Conservation (phyloP, 2,888 invertebrate genomes). For the Melieria picta region DNA sequence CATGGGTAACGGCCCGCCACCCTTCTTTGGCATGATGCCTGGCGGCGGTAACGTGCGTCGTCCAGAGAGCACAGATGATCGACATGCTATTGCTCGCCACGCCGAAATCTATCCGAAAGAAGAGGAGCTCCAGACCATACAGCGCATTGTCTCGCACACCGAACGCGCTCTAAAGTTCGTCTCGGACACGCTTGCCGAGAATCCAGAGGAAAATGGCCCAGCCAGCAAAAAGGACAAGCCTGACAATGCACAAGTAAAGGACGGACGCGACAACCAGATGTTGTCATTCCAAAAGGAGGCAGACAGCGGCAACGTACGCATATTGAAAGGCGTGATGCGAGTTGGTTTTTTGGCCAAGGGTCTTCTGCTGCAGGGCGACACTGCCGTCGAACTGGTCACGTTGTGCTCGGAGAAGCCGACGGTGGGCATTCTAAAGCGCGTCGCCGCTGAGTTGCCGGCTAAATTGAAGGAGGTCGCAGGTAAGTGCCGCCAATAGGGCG, state of each 20-base stretch:
- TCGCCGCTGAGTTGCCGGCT: conserved; percentile 83
- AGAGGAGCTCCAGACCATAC: conserved; percentile 87
- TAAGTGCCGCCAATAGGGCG: conserved; percentile 63
- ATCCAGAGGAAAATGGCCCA: conserved; percentile 51
- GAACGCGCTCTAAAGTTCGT: conserved; percentile 95
- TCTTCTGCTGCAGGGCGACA: conserved; percentile 88
- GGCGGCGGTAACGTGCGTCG: conserved; percentile 71
- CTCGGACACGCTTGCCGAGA: conserved; percentile 85
- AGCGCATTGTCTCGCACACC: conserved; percentile 90
- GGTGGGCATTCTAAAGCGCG: conserved; percentile 83
- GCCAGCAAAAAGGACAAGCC: conserved; percentile 59
- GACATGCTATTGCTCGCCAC: conserved; percentile 93
- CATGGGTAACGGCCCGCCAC: conserved; percentile 66
- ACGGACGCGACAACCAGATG: conserved; percentile 84
- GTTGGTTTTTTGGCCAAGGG: conserved; percentile 91
- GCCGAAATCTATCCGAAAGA: conserved; percentile 94
- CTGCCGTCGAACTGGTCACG: conserved; percentile 90
- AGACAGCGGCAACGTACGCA: conserved; percentile 72
- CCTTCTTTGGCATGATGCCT: conserved; percentile 71
- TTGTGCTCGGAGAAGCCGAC: conserved; percentile 96
- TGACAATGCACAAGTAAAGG: conserved; percentile 68
- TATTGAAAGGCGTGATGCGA: conserved; percentile 95
- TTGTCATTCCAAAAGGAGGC: conserved; percentile 78
- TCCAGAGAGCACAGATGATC: conserved; percentile 94
- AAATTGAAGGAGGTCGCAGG: conserved; percentile 79